These are phyloP conservation scores for Amblyraja radiata DNA, from an alignment of 2,797 vertebrate species.

Conservation along the genomic window DNA sequence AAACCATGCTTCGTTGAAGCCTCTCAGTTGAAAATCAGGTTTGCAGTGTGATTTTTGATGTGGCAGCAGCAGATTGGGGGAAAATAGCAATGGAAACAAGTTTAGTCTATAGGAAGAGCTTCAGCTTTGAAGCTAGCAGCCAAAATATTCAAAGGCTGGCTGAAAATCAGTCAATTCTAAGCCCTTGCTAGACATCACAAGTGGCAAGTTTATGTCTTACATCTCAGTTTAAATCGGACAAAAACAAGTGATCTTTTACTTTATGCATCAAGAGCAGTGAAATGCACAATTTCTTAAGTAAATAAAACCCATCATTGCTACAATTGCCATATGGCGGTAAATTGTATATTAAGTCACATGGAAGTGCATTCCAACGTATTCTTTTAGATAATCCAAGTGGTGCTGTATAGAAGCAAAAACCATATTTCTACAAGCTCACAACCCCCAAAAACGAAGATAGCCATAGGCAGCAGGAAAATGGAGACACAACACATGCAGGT, in stretches of 20 bases:
- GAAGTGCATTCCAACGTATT: background rate
- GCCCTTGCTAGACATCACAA: background rate
- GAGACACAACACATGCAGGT: too few relatives aligned
- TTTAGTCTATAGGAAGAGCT: background rate
- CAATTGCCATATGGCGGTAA: background rate
- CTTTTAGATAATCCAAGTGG: too few relatives aligned
- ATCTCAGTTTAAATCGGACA: background rate
- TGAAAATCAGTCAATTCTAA: background rate
- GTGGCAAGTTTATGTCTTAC: background rate
- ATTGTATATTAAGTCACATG: background rate
- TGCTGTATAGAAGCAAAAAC: too few relatives aligned
- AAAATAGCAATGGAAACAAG: background rate
- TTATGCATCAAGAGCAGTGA: background rate
- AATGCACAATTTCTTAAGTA: background rate
- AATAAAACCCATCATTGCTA: background rate
- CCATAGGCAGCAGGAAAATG: too few relatives aligned
- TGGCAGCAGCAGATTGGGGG: background rate
- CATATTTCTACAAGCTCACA: too few relatives aligned
- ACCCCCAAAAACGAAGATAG: too few relatives aligned
- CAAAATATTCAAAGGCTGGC: background rate
- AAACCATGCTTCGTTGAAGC: background rate
- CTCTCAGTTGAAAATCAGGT: background rate
- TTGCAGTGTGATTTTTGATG: background rate
- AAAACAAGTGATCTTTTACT: background rate
- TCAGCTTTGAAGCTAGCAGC: background rate